Conservation (phyloP, 2,113 vertebrate species). For the Channa argus region DNA sequence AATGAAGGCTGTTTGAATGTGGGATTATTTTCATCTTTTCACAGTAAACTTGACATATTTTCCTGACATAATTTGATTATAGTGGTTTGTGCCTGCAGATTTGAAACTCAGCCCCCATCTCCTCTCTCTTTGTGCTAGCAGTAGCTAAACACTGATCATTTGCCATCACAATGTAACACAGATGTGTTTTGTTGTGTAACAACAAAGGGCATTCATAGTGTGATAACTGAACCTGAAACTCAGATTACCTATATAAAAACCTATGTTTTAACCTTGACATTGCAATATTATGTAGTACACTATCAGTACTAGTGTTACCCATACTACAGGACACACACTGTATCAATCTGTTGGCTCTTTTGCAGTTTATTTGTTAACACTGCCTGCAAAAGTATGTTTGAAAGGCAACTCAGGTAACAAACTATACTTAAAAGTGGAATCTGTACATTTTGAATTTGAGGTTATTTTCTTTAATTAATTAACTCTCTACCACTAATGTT, state of each 20-base stretch:
- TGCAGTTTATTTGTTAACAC: conserved; percentile 65
- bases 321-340: conserved; percentile 48
- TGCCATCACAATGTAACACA: conserved; percentile 21
- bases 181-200: conserved; percentile 15
- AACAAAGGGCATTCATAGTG: conserved; percentile 23
- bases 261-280: conserved; percentile 19
- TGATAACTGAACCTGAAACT: conserved; percentile 21
- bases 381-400: conserved; percentile 66
- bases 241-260: not conserved
- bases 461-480: conserved; percentile 32
- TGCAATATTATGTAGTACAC: conserved; percentile 54
- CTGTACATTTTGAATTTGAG: conserved; percentile 27
- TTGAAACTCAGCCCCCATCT: conserved; percentile 4
- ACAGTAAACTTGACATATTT: not conserved
- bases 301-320: conserved; percentile 42
- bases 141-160: conserved; percentile 15
- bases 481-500: conserved; percentile 18
- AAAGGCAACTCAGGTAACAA: conserved; percentile 79
- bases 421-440: conserved; percentile 49
- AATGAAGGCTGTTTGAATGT: conserved; percentile 20
- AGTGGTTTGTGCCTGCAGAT: conserved; percentile 19
- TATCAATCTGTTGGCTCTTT: conserved; percentile 51
- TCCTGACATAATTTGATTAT: conserved; percentile 15
- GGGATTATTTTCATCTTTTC: conserved; percentile 9
- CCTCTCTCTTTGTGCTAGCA: not conserved